phyloP scores from a whole-genome alignment of 1,140 invertebrate species.

The Pogonognathellus flavescens region DNA sequence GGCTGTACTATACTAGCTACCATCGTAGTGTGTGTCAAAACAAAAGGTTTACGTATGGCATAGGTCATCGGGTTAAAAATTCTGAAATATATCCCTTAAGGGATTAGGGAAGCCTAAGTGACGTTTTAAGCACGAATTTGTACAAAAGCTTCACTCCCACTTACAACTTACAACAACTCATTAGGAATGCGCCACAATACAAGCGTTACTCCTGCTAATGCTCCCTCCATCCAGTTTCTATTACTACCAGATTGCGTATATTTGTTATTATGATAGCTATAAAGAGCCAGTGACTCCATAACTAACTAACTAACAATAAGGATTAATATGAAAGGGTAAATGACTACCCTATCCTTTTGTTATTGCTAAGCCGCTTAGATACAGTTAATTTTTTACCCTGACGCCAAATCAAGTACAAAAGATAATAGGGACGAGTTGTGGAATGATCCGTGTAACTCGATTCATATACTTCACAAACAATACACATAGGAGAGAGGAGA shows the following conservation, averaged over 20 bases:
- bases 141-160: conserved; percentile 46
- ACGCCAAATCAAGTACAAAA: conserved; percentile 44
- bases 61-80: conserved; percentile 37
- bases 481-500: conserved; percentile 1
- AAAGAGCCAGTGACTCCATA: conserved; percentile 19
- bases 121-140: conserved; percentile 47
- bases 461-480: conserved; percentile 2
- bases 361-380: conserved; percentile 56
- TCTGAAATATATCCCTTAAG: conserved; percentile 48
- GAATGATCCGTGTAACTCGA: conserved; percentile 40
- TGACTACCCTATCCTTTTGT: conserved; percentile 53
- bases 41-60: conserved; percentile 26
- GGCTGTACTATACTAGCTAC: neutral
- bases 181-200: conserved; percentile 30
- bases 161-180: conserved; percentile 43
- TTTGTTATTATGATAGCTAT: neutral
- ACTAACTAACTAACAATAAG: conserved; percentile 44
- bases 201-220: neutral
- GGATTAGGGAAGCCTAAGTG: conserved; percentile 37
- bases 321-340: conserved; percentile 46
- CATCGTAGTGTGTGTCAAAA: conserved; percentile 12
- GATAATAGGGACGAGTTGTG: conserved; percentile 47
- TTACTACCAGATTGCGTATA: too few species aligned
- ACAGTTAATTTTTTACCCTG: conserved; percentile 56
- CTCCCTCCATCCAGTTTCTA: neutral